Evolutionary conservation across 2,888 invertebrate genomes (phyloP).

Genomic region (Drosophila imparisetae): DNA sequence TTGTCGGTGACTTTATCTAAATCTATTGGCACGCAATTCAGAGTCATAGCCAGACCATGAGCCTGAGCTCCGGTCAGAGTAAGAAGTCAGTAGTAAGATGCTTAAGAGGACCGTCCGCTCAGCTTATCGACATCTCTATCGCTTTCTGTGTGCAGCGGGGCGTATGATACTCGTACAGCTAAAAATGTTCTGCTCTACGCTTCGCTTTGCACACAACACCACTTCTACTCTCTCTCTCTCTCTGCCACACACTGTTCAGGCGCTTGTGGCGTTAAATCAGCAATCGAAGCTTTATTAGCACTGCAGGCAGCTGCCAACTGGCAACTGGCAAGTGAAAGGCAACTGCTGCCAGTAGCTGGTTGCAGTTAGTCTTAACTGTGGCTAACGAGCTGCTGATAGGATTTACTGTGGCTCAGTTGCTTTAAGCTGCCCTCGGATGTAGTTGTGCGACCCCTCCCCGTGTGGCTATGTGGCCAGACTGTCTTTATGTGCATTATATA

Average conservation of each 20-base stretch:
- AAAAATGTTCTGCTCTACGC: constrained; percentile 54
- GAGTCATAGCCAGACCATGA: constrained; percentile 32
- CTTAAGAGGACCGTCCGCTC: constrained; percentile 49
- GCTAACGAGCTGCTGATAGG: constrained; percentile 76
- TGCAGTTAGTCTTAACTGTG: constrained; percentile 63
- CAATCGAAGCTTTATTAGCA: constrained; percentile 80
- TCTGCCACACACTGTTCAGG: constrained; percentile 1
- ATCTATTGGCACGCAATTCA: constrained; percentile 70
- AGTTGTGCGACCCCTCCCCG: not conserved
- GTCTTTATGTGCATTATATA: constrained; percentile 19
- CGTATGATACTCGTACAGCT: constrained; percentile 67
- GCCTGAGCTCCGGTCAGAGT: constrained; percentile 22
- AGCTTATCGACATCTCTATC: constrained; percentile 67
- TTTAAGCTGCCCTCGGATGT: constrained; percentile 55
- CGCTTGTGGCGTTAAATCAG: constrained; percentile 70
- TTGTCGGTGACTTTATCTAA: constrained; percentile 63
- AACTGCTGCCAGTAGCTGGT: constrained; percentile 32
- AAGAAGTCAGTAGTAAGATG: constrained; percentile 68
- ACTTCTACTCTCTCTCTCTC: not conserved
- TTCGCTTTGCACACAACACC: constrained; percentile 17
- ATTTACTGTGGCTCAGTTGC: constrained; percentile 70
- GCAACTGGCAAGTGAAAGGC: constrained; percentile 31
- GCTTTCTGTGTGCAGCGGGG: constrained; percentile 65
- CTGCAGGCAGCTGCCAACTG: constrained; percentile 62
- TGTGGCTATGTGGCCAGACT: constrained; percentile 33